phyloP scores from a whole-genome alignment of 30 jellyfish, hydroid and myxozoan species.

The Aurelia coerulea region DNA sequence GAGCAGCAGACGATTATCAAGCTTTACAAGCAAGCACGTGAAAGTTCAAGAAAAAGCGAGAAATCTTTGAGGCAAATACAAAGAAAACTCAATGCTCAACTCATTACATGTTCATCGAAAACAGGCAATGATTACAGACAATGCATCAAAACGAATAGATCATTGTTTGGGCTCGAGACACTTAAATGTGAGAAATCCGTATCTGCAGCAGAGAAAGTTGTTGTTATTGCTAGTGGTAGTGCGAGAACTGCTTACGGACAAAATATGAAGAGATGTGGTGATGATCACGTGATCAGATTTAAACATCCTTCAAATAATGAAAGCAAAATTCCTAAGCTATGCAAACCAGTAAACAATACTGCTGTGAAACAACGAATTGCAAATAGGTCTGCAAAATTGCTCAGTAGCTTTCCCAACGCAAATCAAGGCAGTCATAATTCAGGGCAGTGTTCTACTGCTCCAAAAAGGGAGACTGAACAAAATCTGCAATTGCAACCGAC shows the following conservation, averaged over 20 bases:
- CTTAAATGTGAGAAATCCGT: background rate
- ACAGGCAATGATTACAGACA: background rate
- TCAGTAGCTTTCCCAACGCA: too few relatives aligned
- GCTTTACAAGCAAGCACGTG: background rate
- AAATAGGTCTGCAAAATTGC: too few relatives aligned
- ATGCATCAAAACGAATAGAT: background rate
- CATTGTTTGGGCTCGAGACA: background rate
- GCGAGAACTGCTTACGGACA: background rate
- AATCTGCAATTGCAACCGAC: background rate
- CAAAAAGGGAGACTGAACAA: too few relatives aligned
- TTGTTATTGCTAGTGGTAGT: background rate
- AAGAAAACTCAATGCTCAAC: background rate
- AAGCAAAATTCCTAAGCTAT: background rate
- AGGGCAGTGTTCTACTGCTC: too few relatives aligned
- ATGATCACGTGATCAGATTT: too few relatives aligned
- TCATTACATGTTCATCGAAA: background rate
- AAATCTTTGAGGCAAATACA: background rate
- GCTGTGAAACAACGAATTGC: background rate
- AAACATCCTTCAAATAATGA: too few relatives aligned
- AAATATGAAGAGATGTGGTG: background rate
- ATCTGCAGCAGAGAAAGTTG: background rate
- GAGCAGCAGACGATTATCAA: background rate
- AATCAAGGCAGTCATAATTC: too few relatives aligned
- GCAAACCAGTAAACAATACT: background rate
- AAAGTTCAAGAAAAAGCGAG: background rate